Evolutionary conservation across 2,797 vertebrate species (phyloP), one percentile per base, ranked within the genome.

Genomic region (Borostomias antarcticus): DNA sequence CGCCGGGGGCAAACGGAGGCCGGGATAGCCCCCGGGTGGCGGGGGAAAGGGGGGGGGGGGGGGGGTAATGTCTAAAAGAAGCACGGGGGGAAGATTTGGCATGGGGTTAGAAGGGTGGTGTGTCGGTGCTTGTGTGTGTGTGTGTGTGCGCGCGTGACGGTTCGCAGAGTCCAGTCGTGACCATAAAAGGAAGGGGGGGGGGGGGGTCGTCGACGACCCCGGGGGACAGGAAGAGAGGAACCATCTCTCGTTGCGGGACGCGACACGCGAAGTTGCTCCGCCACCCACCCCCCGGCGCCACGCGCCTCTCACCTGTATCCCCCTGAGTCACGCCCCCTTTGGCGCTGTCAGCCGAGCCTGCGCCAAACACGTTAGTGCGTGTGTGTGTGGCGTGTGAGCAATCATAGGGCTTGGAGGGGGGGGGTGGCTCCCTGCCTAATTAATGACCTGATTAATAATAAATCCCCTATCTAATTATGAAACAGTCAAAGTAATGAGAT

Each of bases 381-480:
- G 40, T 45, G 40, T 45, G 40, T 45, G 40, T 45, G 6, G 9
- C 9, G 35, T 37, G 8, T 37, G 35, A 6, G 13, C 1, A 13
- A 37, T 37, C 35, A 37, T 10, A 37, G 35, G 8, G 7, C 13
- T 37, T 2, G 11, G 32, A 50, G 58, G 68, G 59, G 23, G 17
- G 2, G 60, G 73, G 60, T 50, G 60, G 79, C 74, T 51, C 64
- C 64, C 72, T 72, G 61, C 53, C 67, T 57, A 64, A n/a, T 76
- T 84, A 85, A 87, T 85, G 74, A 52, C 64, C 64, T 68, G 77
- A 84, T 85, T 84, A 87, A 87, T 85, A 85, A 86, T 82, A 81
- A 83, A 83, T 80, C 73, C 67, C 79, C 60, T 47, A 71, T 78
- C 79, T 82, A 82, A 87, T 86, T 88, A 86, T 71, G 66, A 81